Evolutionary conservation across 2,888 invertebrate genomes (phyloP).

Genomic region (Eudemis profundana): DNA sequence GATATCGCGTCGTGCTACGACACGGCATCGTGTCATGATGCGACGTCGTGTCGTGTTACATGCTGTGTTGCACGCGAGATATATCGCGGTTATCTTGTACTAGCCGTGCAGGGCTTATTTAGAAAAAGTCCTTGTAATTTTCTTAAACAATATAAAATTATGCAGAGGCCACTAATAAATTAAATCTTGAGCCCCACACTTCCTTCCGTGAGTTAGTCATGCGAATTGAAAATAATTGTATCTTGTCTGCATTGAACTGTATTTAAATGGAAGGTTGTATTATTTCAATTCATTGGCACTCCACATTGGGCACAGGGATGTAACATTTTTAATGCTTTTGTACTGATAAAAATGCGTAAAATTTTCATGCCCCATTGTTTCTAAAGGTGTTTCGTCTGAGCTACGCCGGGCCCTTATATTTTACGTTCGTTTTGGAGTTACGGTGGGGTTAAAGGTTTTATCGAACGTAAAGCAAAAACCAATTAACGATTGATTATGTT

Average conservation of each 20-base stretch:
- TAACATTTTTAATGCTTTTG: background rate
- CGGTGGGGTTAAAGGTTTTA: slow-evolving; percentile 13
- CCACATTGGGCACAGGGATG: background rate
- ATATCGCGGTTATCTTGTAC: too few species aligned
- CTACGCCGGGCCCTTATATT: slow-evolving; percentile 5
- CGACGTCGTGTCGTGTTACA: too few species aligned
- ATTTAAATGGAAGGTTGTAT: background rate
- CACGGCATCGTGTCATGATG: too few species aligned
- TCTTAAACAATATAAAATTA: background rate
- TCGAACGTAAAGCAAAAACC: slow-evolving; percentile 17
- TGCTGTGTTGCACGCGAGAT: too few species aligned
- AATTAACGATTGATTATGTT: slow-evolving; percentile 24
- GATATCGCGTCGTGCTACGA: too few species aligned
- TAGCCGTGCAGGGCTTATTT: too few species aligned
- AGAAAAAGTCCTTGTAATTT: background rate
- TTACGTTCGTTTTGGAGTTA: slow-evolving; percentile 12
- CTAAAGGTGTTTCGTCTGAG: background rate
- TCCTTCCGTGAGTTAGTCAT: background rate
- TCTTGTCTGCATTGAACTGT: background rate
- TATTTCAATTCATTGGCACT: background rate
- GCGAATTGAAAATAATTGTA: background rate
- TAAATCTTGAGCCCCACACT: background rate
- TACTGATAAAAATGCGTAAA: background rate
- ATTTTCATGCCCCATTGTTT: background rate
- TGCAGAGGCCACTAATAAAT: too few species aligned